Percentiles rank a stretch among this genome's conserved stretches.
phyloP scores from a whole-genome alignment of 1,140 invertebrate genomes.

The Drosophila rhopaloa region DNA sequence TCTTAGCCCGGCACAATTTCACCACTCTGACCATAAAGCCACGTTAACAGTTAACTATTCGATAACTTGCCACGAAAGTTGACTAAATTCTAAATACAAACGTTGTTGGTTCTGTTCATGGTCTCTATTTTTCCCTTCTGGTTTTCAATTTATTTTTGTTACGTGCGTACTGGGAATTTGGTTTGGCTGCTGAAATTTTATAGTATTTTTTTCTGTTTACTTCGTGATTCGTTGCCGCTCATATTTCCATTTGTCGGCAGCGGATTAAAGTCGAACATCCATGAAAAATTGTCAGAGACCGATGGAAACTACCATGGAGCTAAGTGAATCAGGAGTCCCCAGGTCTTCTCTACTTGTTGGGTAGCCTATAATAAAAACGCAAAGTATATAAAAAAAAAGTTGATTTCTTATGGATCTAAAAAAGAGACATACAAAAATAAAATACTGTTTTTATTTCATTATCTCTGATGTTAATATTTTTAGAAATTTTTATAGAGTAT shows the following conservation, averaged over 20 bases:
- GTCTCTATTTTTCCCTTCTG: slow-evolving; percentile 17
- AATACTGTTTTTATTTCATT: too few species aligned
- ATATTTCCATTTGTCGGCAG: slow-evolving; percentile 66
- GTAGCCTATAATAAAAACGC: too few species aligned
- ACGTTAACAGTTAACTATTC: slow-evolving; percentile 32
- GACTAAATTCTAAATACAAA: slow-evolving; percentile 30
- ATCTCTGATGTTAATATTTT: too few species aligned
- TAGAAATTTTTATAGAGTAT: too few species aligned
- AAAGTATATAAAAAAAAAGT: too few species aligned
- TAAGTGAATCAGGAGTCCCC: background rate
- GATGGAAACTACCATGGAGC: slow-evolving; percentile 14
- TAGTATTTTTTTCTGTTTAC: slow-evolving; percentile 8
- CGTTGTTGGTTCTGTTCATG: slow-evolving; percentile 21
- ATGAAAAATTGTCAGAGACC: slow-evolving; percentile 4
- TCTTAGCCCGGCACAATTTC: slow-evolving; percentile 14
- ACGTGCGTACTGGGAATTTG: slow-evolving; percentile 36
- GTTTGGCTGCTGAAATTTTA: slow-evolving; percentile 19
- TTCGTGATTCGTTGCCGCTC: slow-evolving; percentile 37
- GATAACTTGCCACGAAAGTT: slow-evolving; percentile 17
- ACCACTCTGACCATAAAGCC: slow-evolving; percentile 7
- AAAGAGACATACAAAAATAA: too few species aligned
- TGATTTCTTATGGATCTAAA: too few species aligned
- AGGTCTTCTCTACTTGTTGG: too few species aligned
- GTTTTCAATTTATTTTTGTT: slow-evolving; percentile 64
- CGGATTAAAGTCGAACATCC: slow-evolving; percentile 56